These are phyloP conservation scores for Isurus oxyrinchus DNA, from an alignment of 2,113 vertebrate genomes.

Conservation along the genomic window DNA sequence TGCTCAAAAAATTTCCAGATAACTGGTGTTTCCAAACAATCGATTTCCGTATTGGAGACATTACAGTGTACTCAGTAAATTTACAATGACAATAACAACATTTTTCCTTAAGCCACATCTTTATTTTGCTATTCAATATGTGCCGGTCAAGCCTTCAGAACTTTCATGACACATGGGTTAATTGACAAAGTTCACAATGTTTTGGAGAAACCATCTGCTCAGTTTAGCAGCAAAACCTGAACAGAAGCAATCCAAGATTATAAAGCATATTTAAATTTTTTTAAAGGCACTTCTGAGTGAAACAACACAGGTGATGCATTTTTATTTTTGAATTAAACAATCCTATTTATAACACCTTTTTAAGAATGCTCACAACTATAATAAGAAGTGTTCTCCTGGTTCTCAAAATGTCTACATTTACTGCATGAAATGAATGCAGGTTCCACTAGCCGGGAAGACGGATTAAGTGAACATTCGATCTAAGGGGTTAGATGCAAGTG, in stretches of 20 bases:
- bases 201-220: not conserved
- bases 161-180: not conserved
- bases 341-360: not conserved
- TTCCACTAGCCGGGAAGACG: not conserved
- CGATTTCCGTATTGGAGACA: too few species aligned
- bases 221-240: not conserved
- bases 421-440: not conserved
- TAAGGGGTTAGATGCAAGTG: not conserved
- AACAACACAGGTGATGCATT: not conserved
- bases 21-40: too few species aligned
- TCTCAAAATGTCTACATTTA: not conserved
- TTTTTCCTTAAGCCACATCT: not conserved
- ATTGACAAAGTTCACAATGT: not conserved
- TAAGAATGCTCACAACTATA: not conserved
- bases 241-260: not conserved
- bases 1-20: too few species aligned
- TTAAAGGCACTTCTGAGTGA: not conserved
- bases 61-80: too few species aligned
- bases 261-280: not conserved
- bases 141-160: not conserved
- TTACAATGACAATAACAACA: not conserved
- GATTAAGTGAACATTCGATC: not conserved
- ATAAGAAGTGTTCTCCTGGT: not conserved
- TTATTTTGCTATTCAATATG: not conserved
- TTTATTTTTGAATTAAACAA: not conserved